A percentile compares a stretch with the other conserved stretches of the same genome.
phyloP scores from a whole-genome alignment of 1,140 invertebrate genomes.

The Megalonaias nervosa region DNA sequence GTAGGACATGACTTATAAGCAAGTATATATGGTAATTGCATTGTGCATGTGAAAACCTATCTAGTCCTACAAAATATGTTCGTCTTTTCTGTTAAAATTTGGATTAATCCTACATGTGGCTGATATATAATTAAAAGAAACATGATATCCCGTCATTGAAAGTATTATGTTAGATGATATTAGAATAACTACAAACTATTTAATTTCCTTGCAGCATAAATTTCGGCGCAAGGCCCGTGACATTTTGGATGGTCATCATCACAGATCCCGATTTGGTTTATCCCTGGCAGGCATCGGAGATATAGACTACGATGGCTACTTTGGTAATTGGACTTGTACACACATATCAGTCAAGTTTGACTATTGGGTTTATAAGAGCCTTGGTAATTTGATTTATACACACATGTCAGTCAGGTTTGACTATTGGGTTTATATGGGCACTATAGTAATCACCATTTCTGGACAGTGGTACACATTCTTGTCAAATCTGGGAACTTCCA shows the following conservation, averaged over 20 bases:
- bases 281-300: conserved; percentile 89
- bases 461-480: too few species aligned
- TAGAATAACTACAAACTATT: not conserved
- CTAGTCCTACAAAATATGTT: not conserved
- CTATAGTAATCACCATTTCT: too few species aligned
- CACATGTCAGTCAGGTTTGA: not conserved
- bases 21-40: not conserved
- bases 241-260: conserved; percentile 54
- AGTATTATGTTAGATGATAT: not conserved
- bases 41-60: not conserved
- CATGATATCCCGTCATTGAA: not conserved
- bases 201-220: conserved; percentile 40
- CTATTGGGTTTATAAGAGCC: too few species aligned
- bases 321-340: conserved; percentile 61
- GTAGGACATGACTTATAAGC: too few species aligned
- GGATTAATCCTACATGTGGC: not conserved
- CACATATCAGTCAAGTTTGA: not conserved
- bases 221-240: conserved; percentile 49
- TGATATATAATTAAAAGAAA: not conserved
- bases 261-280: conserved; percentile 84
- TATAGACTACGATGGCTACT: conserved; percentile 90
- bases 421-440: too few species aligned
- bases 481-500: too few species aligned
- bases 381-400: conserved; percentile 61
- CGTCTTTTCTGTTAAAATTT: not conserved